A percentile compares a stretch with the other conserved stretches of the same genome.
These are phyloP conservation scores for Macaria liturata DNA, from an alignment of 2,888 invertebrate genomes.

Conservation along the genomic window DNA sequence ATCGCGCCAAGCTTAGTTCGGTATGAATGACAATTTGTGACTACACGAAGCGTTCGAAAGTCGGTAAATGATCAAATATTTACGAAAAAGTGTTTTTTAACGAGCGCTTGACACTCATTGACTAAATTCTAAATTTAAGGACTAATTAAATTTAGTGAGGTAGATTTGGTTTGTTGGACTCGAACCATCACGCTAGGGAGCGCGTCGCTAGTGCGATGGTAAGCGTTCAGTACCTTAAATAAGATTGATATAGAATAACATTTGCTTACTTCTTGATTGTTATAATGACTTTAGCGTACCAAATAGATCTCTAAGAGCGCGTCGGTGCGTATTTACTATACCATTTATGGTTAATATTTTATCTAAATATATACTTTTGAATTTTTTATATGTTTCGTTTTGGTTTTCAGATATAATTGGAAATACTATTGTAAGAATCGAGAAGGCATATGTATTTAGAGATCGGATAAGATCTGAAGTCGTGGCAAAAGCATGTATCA, in stretches of 20 bases:
- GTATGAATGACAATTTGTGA: background rate
- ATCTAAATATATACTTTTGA: no score
- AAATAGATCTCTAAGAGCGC: constrained; percentile 21
- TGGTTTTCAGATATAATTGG: constrained; percentile 4
- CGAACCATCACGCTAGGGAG: constrained; percentile 14
- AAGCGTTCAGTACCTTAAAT: constrained; percentile 22
- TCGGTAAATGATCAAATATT: constrained; percentile 13
- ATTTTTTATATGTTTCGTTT: background rate
- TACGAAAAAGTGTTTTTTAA: constrained; percentile 24
- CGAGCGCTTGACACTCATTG: constrained; percentile 24
- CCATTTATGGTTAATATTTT: constrained; percentile 10
- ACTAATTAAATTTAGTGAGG: constrained; percentile 27
- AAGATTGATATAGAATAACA: constrained; percentile 29
- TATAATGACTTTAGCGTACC: constrained; percentile 16
- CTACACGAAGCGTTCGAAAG: constrained; percentile 7
- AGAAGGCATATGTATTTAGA: constrained; percentile 2
- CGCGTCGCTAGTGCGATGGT: constrained; percentile 8
- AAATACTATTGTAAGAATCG: constrained; percentile 19
- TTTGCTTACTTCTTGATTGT: constrained; percentile 28
- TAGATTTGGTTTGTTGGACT: constrained; percentile 24
- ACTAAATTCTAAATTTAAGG: constrained; percentile 22
- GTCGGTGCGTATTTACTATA: constrained; percentile 9
- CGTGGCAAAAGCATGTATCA: constrained; percentile 10
- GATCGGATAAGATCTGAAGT: constrained; percentile 5
- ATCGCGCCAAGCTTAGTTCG: background rate